Conservation (phyloP, 2,113 vertebrate species). For the Pelecanus crispus region DNA sequence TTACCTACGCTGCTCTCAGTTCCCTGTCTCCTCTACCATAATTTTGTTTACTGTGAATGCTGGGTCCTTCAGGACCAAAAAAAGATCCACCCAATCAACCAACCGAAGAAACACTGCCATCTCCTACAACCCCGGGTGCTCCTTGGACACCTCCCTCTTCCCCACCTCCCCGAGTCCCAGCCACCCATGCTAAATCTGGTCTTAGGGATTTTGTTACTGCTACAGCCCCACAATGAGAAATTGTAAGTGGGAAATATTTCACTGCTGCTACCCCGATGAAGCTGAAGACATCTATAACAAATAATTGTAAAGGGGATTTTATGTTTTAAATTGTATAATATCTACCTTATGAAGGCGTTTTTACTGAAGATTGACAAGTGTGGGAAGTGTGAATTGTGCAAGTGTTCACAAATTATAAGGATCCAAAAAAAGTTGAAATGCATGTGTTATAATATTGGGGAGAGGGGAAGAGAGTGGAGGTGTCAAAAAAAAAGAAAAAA, state of each 20-base stretch:
- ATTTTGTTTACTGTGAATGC: background rate
- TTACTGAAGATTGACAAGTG: constrained; percentile 67
- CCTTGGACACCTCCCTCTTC: background rate
- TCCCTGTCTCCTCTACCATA: background rate
- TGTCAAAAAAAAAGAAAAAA: background rate
- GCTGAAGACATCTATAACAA: constrained; percentile 55
- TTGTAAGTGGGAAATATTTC: background rate
- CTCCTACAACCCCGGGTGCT: background rate
- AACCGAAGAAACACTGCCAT: background rate
- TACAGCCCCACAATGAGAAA: background rate
- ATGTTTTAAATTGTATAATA: constrained; percentile 66
- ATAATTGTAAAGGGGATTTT: constrained; percentile 60
- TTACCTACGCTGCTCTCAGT: background rate
- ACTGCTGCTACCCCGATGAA: background rate
- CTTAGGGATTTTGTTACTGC: background rate
- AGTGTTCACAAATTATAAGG: constrained; percentile 65
- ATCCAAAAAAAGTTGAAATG: constrained; percentile 65
- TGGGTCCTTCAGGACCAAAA: background rate
- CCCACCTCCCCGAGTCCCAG: background rate
- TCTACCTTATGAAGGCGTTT: constrained; percentile 62
- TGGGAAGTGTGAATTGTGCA: constrained; percentile 68
- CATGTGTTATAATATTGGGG: constrained; percentile 62
- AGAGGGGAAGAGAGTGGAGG: constrained; percentile 45
- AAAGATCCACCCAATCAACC: background rate
- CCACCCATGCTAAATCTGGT: background rate